phyloP scores from a whole-genome alignment of 2,797 vertebrate genomes.

The Catamblyrhynchus diadema region DNA sequence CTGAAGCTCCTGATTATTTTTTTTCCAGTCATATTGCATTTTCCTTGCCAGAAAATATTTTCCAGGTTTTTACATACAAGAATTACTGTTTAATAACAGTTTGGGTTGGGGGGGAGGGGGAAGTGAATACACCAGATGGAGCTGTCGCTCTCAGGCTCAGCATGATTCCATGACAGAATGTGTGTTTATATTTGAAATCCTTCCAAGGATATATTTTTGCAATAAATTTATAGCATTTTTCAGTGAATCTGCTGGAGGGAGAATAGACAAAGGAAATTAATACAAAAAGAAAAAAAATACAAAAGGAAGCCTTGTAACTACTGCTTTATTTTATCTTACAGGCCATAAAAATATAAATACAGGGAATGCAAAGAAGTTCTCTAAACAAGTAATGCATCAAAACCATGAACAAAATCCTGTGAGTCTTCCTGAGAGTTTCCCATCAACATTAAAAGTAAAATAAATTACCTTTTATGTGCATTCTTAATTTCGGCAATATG shows the following conservation, averaged over 20 bases:
- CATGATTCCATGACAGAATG: background rate
- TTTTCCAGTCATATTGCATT: background rate
- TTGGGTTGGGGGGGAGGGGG: too few species aligned
- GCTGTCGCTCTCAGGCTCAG: conserved; percentile 36
- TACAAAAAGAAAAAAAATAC: background rate
- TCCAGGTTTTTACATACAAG: background rate
- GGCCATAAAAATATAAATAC: background rate
- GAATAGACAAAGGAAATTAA: background rate
- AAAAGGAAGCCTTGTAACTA: background rate
- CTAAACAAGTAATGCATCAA: background rate
- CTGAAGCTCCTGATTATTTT: background rate
- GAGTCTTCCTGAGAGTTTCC: background rate
- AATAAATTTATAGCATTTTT: background rate
- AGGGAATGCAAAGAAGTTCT: background rate
- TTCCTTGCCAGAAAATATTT: background rate
- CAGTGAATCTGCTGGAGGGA: background rate
- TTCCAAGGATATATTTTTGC: background rate
- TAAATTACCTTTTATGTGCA: background rate
- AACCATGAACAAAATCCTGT: background rate
- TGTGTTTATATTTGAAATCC: conserved; percentile 3
- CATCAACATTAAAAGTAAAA: background rate
- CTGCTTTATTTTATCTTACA: background rate
- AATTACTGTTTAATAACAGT: conserved; percentile 24
- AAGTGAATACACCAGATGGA: conserved; percentile 49
- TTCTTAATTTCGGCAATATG: background rate